Evolutionary conservation across 2,888 invertebrate genomes (phyloP), one percentile per base, ranked within the genome.

Genomic region (Marasmarcha lunaedactyla): DNA sequence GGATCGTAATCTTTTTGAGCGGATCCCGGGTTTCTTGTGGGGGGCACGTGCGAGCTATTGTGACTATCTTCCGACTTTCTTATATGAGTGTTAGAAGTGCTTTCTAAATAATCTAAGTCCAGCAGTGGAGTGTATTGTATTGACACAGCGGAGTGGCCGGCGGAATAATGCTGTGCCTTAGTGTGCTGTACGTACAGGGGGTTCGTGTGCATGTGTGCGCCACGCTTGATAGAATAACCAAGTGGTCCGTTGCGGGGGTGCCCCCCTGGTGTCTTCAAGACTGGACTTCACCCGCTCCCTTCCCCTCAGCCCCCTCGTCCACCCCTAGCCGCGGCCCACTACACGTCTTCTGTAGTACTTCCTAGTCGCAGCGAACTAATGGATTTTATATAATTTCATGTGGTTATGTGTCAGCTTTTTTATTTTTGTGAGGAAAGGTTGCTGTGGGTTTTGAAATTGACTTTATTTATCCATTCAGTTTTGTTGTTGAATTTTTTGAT

Each of bases 41-140:
- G 71, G 69, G 78, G 81, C 83, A 83, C 81, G 83, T 83, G 71
- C 68, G 56, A 69, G 69, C 83, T 74, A 83, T 83, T 83, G 83
- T 83, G 76, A 81, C 78, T 77, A 71, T 78, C 81, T 83, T 79
- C 71, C 70, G 70, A 68, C 72, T 65, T 73, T 81, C 83, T 84
- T 84, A 84, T 84, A 84, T 84, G 84, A 84, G 77, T 81, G 76
- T 83, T 84, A 84, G 81, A 84, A 84, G 84, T 84, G 84, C 84
- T 84, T 84, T 84, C 84, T 84, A 84, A 84, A 84, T 84, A 84
- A 84, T 84, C 84, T 83, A 81, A 84, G 84, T 84, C 84, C 83
- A 76, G 79, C 63, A 71, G 79, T 78, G 78, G 79, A 81, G 78
- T 72, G 83, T 84, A 84, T 84, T 84, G 84, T 84, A 84, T 84